Conservation (phyloP, 2,888 invertebrate genomes). For the Drosophila leonis region DNA sequence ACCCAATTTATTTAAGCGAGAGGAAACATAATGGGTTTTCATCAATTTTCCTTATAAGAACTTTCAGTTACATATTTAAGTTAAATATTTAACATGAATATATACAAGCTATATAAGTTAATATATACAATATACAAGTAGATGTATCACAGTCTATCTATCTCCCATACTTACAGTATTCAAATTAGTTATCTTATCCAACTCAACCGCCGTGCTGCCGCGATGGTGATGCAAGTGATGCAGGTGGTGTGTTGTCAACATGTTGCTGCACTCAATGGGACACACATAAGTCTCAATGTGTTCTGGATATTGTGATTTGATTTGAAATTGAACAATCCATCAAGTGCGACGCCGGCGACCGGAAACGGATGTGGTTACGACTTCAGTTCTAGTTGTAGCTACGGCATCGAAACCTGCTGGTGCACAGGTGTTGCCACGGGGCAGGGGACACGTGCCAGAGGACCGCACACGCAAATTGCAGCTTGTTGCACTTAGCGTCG, state of each 20-base stretch:
- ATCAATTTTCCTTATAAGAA: no score
- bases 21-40: no score
- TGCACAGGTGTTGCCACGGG: slow-evolving; percentile 2
- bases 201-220: slow-evolving; percentile 84
- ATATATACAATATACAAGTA: no score
- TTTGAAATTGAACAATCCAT: slow-evolving; percentile 65
- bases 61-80: no score
- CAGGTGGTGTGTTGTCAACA: slow-evolving; percentile 85
- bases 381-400: slow-evolving; percentile 13
- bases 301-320: slow-evolving; percentile 25
- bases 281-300: slow-evolving; percentile 58
- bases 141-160: no score
- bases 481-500: slow-evolving; percentile 63
- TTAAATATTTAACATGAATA: no score
- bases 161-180: slow-evolving; percentile 85
- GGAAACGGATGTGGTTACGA: slow-evolving; percentile 25
- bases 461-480: slow-evolving; percentile 44
- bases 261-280: slow-evolving; percentile 68
- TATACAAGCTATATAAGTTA: no score
- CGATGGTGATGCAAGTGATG: slow-evolving; percentile 85
- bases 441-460: slow-evolving; percentile 1
- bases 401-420: slow-evolving; percentile 13
- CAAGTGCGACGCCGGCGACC: slow-evolving; percentile 35
- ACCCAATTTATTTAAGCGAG: no score
- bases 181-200: slow-evolving; percentile 85